Percentiles rank a stretch among this genome's conserved stretches.
Conservation (phyloP, 2,888 invertebrate species). For the Cryptocephalus moraei region DNA sequence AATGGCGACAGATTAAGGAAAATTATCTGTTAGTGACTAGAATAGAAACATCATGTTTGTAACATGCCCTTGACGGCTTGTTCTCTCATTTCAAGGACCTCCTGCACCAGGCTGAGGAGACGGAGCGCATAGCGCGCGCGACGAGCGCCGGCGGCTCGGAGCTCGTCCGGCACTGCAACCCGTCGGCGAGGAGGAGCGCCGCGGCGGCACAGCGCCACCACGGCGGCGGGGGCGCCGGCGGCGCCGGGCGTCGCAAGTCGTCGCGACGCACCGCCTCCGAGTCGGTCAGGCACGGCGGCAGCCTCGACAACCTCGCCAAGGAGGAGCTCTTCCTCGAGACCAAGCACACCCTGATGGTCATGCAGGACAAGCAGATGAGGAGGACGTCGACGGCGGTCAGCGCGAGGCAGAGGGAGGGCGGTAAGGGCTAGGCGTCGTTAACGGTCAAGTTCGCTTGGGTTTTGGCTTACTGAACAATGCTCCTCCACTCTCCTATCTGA, state of each 20-base stretch:
- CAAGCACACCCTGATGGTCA: conserved; percentile 17
- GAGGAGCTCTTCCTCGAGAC: conserved; percentile 34
- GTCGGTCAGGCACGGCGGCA: conserved; percentile 46
- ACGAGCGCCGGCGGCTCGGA: conserved; percentile 41
- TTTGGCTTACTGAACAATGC: no score
- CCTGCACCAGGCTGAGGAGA: conserved; percentile 66
- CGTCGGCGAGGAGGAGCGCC: conserved; percentile 31
- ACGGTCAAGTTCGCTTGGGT: no score
- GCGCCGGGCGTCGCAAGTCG: conserved; percentile 30
- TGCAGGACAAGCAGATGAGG: conserved; percentile 17
- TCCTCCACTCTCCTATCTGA: no score
- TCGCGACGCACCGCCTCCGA: conserved; percentile 36
- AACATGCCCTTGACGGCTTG: neutral
- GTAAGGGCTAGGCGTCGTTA: conserved; percentile 27
- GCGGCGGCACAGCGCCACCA: conserved; percentile 30
- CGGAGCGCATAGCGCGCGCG: conserved; percentile 52
- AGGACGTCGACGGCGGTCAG: conserved; percentile 31
- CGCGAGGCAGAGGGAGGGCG: conserved; percentile 52
- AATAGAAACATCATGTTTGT: no score
- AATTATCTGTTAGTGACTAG: no score
- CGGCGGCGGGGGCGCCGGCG: conserved; percentile 21
- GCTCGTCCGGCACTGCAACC: conserved; percentile 37
- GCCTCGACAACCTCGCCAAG: conserved; percentile 47
- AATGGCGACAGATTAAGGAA: no score
- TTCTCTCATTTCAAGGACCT: conserved; percentile 47